phyloP scores from a whole-genome alignment of 2,797 vertebrate species.

The Acomys russatus region DNA sequence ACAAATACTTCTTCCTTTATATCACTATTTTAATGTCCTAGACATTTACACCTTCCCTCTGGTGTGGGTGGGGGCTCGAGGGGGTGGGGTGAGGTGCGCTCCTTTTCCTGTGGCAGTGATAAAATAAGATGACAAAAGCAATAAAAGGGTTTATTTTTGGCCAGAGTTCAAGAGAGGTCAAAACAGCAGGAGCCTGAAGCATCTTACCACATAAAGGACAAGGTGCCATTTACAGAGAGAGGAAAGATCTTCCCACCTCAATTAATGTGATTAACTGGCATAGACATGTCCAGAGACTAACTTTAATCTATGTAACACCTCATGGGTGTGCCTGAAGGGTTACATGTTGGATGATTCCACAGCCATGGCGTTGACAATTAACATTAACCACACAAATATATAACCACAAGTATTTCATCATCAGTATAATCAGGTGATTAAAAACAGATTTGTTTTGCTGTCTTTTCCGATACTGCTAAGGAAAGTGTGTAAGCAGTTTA shows the following conservation, averaged over 20 bases:
- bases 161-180: not conserved
- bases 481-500: slow-evolving; percentile 17
- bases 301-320: not conserved
- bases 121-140: not conserved
- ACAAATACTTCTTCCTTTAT: not conserved
- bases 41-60: not conserved
- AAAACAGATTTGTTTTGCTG: not conserved
- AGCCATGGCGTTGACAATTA: not conserved
- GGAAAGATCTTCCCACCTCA: not conserved
- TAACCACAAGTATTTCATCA: not conserved
- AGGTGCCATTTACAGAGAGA: not conserved
- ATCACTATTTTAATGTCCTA: not conserved
- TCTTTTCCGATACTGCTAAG: not conserved
- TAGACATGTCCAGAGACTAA: not conserved
- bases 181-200: not conserved
- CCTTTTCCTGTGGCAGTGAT: not conserved
- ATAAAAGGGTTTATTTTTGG: not conserved
- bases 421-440: not conserved
- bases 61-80: fast-evolving
- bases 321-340: not conserved
- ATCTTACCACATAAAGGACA: not conserved
- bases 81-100: not conserved
- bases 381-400: not conserved
- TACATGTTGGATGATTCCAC: not conserved
- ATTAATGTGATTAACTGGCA: not conserved